Percentiles rank a stretch among this genome's conserved stretches.
Conservation (phyloP, 2,797 vertebrate species). For the Coluber constrictor region DNA sequence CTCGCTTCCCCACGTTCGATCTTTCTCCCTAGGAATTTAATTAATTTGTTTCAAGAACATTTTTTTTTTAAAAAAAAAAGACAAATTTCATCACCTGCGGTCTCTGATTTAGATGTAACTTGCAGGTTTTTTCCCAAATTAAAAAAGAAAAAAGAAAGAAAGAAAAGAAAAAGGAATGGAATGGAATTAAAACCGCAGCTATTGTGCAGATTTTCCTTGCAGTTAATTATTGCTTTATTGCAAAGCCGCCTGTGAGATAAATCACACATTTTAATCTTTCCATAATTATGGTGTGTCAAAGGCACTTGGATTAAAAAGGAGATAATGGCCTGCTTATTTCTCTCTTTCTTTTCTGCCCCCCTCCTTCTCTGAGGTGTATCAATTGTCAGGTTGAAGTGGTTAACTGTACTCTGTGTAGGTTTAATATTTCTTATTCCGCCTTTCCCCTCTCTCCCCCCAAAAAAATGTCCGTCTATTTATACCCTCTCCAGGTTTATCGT, state of each 20-base stretch:
- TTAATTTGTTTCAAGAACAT: constrained; percentile 1
- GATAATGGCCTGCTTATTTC: neutral
- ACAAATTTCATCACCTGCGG: neutral
- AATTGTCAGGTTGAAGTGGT: constrained; percentile 7
- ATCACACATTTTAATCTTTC: constrained; percentile 4
- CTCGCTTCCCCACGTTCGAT: fast-evolving
- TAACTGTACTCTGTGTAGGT: neutral
- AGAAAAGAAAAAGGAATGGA: neutral
- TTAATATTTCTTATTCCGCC: neutral
- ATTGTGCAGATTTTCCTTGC: neutral
- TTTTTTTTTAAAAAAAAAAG: neutral
- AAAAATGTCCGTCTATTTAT: constrained; percentile 13
- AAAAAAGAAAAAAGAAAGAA: neutral
- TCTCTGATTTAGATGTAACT: constrained; percentile 10
- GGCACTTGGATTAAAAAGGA: constrained; percentile 13
- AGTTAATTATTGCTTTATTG: neutral
- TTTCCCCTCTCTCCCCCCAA: too few relatives aligned
- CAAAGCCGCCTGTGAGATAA: constrained; percentile 25
- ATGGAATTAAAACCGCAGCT: neutral
- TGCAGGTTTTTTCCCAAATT: neutral
- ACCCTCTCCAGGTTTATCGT: neutral
- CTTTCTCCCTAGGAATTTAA: neutral
- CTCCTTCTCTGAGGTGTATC: neutral
- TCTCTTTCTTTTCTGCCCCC: constrained; percentile 10
- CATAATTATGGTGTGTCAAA: constrained; percentile 28